These are phyloP conservation scores for Dipus sagitta DNA, from an alignment of 2,797 vertebrate species.

Conservation along the genomic window DNA sequence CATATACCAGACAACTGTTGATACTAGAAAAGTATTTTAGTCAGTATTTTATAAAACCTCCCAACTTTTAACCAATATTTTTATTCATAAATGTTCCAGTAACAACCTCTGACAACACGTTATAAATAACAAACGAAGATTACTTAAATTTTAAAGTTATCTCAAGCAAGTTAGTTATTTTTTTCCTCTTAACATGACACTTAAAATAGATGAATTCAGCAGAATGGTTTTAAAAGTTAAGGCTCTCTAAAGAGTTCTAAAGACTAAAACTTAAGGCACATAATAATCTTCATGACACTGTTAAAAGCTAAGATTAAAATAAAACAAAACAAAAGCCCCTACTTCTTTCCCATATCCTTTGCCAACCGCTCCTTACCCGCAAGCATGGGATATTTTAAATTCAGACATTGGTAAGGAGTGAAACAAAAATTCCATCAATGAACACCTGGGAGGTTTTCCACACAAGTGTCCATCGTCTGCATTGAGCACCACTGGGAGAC, in stretches of 20 bases:
- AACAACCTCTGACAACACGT: conserved; percentile 67
- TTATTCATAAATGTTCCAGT: conserved; percentile 62
- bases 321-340: conserved; percentile 54
- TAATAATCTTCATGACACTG: conserved; percentile 88
- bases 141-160: conserved; percentile 78
- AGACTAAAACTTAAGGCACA: conserved; percentile 89
- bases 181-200: conserved; percentile 64
- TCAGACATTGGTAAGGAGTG: conserved; percentile 85
- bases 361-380: conserved; percentile 62
- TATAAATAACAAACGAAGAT: conserved; percentile 85
- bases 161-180: conserved; percentile 70
- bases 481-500: conserved; percentile 82
- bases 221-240: conserved; percentile 87
- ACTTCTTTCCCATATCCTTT: conserved; percentile 72
- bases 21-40: conserved; percentile 65
- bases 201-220: conserved; percentile 75
- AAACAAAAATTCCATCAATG: conserved; percentile 84
- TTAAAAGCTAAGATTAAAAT: conserved; percentile 85
- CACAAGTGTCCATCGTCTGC: conserved; percentile 83
- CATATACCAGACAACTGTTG: conserved; percentile 55
- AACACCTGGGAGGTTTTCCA: conserved; percentile 82
- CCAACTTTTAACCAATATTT: conserved; percentile 57
- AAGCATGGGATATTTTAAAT: conserved; percentile 81
- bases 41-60: conserved; percentile 65
- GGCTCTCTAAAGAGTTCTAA: conserved; percentile 87